phyloP scores from a whole-genome alignment of 1,140 invertebrate species.

The Chlorops oryzae region DNA sequence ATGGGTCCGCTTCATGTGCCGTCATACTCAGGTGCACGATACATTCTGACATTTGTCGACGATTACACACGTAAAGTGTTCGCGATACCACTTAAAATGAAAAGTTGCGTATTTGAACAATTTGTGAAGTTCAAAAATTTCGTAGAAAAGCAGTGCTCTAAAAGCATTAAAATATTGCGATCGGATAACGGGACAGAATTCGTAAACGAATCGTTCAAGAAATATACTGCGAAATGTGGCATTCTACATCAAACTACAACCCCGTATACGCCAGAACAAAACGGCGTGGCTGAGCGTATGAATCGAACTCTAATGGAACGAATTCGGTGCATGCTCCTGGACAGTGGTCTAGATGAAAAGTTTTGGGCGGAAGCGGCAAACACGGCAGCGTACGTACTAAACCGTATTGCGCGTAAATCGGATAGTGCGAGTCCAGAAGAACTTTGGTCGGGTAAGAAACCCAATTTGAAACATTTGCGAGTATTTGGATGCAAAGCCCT shows the following conservation, averaged over 20 bases:
- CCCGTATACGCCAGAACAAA: slow-evolving; percentile 6
- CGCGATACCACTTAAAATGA: slow-evolving; percentile 23
- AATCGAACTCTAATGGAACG: slow-evolving; percentile 11
- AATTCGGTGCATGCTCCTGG: slow-evolving; percentile 20
- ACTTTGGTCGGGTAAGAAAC: slow-evolving; percentile 1
- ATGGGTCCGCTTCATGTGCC: slow-evolving; percentile 46
- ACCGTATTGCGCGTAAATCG: slow-evolving; percentile 4
- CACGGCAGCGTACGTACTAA: slow-evolving; percentile 20
- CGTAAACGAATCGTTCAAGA: neutral
- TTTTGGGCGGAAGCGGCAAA: slow-evolving; percentile 51
- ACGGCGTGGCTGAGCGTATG: slow-evolving; percentile 4
- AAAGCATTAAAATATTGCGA: slow-evolving; percentile 2
- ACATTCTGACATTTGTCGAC: slow-evolving; percentile 46
- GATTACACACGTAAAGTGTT: slow-evolving; percentile 43
- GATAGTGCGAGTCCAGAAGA: slow-evolving; percentile 10
- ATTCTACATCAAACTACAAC: slow-evolving; percentile 3
- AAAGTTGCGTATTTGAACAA: slow-evolving; percentile 2
- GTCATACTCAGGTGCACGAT: slow-evolving; percentile 13
- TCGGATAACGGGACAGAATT: slow-evolving; percentile 3
- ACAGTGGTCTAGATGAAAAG: slow-evolving; percentile 34
- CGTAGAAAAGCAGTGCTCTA: slow-evolving; percentile 9
- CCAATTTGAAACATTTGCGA: slow-evolving; percentile 6
- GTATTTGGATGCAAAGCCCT: slow-evolving; percentile 1
- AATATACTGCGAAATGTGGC: neutral
- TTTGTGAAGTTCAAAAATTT: slow-evolving; percentile 35